Conservation (phyloP, 2,888 invertebrate genomes). For the Mechanitis mazaeus region DNA sequence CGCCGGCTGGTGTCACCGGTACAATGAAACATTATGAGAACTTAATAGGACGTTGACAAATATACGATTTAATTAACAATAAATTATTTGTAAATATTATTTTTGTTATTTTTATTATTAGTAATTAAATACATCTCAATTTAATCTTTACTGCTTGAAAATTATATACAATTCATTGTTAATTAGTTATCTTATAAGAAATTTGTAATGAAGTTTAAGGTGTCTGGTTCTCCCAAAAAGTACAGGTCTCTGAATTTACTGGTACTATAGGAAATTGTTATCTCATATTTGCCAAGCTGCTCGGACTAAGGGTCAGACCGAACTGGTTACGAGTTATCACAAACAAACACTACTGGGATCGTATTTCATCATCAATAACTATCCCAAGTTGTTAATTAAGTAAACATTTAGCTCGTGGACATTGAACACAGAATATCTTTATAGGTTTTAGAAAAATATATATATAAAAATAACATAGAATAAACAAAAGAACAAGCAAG, state of each 20-base stretch:
- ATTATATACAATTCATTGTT: no score
- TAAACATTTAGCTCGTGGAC: constrained; percentile 14
- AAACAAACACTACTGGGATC: constrained; percentile 32
- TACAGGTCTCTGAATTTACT: no score
- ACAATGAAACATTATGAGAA: constrained; percentile 26
- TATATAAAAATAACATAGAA: no score
- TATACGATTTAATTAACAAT: constrained; percentile 28
- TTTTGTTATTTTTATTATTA: constrained; percentile 8
- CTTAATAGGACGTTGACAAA: constrained; percentile 25
- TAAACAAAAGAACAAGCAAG: no score
- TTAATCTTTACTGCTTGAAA: no score
- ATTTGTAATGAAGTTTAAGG: no score
- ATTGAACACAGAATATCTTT: background rate
- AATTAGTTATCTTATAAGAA: no score
- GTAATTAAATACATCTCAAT: no score
- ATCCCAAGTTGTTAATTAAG: constrained; percentile 13
- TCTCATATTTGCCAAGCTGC: background rate
- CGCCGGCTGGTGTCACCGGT: constrained; percentile 48
- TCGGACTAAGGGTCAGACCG: constrained; percentile 35
- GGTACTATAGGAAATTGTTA: no score
- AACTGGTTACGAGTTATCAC: constrained; percentile 47
- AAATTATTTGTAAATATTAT: constrained; percentile 30
- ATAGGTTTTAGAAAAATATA: no score
- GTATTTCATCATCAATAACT: constrained; percentile 44
- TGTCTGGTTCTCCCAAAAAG: no score